These are phyloP conservation scores for Exocentrus adspersus DNA, from an alignment of 2,888 invertebrate genomes.

Conservation along the genomic window DNA sequence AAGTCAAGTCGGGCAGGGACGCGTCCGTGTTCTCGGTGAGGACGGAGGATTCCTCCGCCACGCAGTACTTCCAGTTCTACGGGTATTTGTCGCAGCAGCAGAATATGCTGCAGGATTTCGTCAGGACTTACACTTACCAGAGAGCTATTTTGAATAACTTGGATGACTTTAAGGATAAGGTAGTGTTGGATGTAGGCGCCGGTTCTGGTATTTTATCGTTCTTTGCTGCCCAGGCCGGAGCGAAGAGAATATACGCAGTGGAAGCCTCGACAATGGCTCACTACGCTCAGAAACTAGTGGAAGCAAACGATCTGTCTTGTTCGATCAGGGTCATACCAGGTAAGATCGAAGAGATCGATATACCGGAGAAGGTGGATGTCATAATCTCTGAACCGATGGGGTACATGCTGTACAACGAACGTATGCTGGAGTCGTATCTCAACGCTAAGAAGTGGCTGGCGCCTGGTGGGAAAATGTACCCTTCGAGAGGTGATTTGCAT, in stretches of 20 bases:
- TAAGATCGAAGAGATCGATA: slow-evolving; percentile 97
- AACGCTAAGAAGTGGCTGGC: slow-evolving; percentile 99
- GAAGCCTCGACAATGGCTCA: slow-evolving; percentile 99
- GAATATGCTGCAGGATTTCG: slow-evolving; percentile 99
- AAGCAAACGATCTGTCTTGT: slow-evolving; percentile 87
- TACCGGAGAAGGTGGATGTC: slow-evolving; percentile 95
- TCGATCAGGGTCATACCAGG: slow-evolving; percentile 88
- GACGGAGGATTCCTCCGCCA: slow-evolving; percentile 97
- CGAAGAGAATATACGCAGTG: slow-evolving; percentile 96
- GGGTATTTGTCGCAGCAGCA: slow-evolving; percentile 99
- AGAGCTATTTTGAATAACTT: slow-evolving; percentile 94
- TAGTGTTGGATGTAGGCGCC: slow-evolving; percentile 97
- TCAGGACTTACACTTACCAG: slow-evolving; percentile 98
- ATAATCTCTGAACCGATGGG: slow-evolving; percentile 99
- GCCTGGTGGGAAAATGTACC: slow-evolving; percentile 96
- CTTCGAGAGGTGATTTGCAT: slow-evolving; percentile 95
- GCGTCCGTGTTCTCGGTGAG: slow-evolving; percentile 91
- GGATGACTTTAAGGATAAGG: slow-evolving; percentile 91
- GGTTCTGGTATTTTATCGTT: slow-evolving; percentile 98
- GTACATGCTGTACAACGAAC: slow-evolving; percentile 99
- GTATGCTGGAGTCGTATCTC: slow-evolving; percentile 98
- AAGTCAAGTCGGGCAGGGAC: slow-evolving; percentile 77
- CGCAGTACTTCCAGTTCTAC: slow-evolving; percentile 99
- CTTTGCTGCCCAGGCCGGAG: slow-evolving; percentile 98
- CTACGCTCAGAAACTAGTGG: slow-evolving; percentile 90